Base-by-base conservation (phyloP, 2,113 vertebrate species). In the Proterorhinus semilunaris region DNA sequence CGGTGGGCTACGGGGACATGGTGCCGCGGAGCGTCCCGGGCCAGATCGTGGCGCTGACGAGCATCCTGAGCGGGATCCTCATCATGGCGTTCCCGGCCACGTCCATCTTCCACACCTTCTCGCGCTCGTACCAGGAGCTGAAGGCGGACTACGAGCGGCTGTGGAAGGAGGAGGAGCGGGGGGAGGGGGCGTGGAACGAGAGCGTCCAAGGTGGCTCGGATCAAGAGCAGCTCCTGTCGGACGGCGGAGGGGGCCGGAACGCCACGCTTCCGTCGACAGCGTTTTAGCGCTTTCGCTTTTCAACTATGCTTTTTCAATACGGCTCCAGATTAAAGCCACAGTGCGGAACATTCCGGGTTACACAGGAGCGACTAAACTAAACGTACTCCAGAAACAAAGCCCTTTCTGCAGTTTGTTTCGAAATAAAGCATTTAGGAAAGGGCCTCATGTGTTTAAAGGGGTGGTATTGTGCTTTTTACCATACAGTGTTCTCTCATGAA, bases 11-110 rank as follows among this genome's bases (percentile, higher is more conserved):
- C 0, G 97, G 97, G 0, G 97, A 99, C 84, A 99, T 98, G 97
- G 96, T 99, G 15, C 97, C 97, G 0, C 91, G 93, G 44, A 98
- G 96, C 3, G 92, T 98, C 52, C 94, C 96, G 0, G 97, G 97
- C 3, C 97, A 98, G 91, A 87, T 98, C 69, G 95, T 99, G 65
- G 97, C 97, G 0, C 92, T 99, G 1, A 96, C 95, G 72, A 96
- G 96, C 88, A 98, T 99, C 83, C 90, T 99, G 62, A 98, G 97
- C 0, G 97, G 97, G 5, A 98, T 98, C 77, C 94, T 99, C 71
- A 98, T 98, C 84, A 98, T 99, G 97, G 96, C 97, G 3, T 99
- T 98, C 70, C 97, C 97, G 0, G 97, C 96, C 3, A 99, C 97
- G 0, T 98, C 96, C 0, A 98, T 99, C 80, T 99, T 99, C 84